These are phyloP conservation scores for Calameuta idolon DNA, from an alignment of 2,888 invertebrate genomes.

Conservation along the genomic window DNA sequence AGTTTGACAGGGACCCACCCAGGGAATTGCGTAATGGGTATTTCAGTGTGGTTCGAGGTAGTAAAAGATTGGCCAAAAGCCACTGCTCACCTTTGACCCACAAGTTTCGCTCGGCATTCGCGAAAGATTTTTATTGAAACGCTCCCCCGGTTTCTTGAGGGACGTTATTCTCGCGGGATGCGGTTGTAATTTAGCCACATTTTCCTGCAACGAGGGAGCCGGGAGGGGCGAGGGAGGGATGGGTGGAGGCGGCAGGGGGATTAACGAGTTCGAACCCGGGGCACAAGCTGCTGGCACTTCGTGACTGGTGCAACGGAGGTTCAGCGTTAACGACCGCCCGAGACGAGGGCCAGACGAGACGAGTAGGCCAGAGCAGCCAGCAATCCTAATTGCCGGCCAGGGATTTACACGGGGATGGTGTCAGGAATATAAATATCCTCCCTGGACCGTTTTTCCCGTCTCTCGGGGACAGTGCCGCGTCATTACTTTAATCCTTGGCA, in stretches of 20 bases:
- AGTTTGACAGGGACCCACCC: background rate
- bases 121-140: background rate
- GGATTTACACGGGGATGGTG: constrained; percentile 52
- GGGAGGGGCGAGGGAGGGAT: accelerated
- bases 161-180: background rate
- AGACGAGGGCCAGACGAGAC: constrained; percentile 38
- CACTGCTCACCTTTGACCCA: background rate
- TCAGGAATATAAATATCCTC: constrained; percentile 55
- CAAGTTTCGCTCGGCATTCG: background rate
- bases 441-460: constrained; percentile 25
- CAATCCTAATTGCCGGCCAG: constrained; percentile 53
- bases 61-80: too few species aligned
- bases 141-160: background rate
- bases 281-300: constrained; percentile 9
- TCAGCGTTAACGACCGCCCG: constrained; percentile 52
- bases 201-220: constrained; percentile 34
- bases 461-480: background rate
- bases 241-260: constrained; percentile 5
- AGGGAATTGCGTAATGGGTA: background rate
- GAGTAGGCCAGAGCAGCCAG: constrained; percentile 40
- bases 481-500: background rate
- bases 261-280: constrained; percentile 37
- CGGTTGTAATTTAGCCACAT: constrained; percentile 43
- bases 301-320: constrained; percentile 37
- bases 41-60: background rate